Conservation (phyloP, 2,888 invertebrate species). For the Priocnemis perturbator region DNA sequence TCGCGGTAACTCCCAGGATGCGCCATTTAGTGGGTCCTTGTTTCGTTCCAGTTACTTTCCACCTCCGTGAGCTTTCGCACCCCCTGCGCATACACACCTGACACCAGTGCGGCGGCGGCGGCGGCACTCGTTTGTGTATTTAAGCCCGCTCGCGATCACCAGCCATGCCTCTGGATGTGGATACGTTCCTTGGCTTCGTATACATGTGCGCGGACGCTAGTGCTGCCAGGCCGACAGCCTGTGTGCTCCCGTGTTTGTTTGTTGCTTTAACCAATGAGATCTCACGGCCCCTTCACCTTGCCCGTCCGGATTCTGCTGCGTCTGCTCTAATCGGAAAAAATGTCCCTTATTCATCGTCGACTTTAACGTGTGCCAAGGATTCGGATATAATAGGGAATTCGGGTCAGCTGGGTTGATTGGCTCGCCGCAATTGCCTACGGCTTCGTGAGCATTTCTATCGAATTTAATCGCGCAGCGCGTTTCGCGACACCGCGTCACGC, state of each 20-base stretch:
- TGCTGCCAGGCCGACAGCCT: neutral
- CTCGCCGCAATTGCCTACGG: no score
- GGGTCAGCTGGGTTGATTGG: no score
- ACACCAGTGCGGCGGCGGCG: no score
- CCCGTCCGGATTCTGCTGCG: conserved; percentile 16
- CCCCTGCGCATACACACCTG: neutral
- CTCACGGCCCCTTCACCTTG: conserved; percentile 21
- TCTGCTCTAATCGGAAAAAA: no score
- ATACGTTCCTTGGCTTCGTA: neutral
- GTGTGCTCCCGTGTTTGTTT: neutral
- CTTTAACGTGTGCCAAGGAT: no score
- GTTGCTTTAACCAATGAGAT: conserved; percentile 39
- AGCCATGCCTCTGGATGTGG: neutral
- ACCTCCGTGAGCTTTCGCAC: conserved; percentile 8
- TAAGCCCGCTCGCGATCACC: no score
- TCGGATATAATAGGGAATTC: no score
- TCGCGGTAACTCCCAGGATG: conserved; percentile 14
- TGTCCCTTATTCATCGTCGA: no score
- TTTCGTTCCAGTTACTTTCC: neutral
- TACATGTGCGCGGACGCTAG: neutral
- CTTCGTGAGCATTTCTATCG: no score
- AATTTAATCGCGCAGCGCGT: no score
- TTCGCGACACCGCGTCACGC: no score
- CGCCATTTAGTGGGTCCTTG: neutral
- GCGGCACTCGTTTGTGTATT: no score